Base-by-base conservation (phyloP, 2,113 vertebrate species). In the Callipepla squamata region DNA sequence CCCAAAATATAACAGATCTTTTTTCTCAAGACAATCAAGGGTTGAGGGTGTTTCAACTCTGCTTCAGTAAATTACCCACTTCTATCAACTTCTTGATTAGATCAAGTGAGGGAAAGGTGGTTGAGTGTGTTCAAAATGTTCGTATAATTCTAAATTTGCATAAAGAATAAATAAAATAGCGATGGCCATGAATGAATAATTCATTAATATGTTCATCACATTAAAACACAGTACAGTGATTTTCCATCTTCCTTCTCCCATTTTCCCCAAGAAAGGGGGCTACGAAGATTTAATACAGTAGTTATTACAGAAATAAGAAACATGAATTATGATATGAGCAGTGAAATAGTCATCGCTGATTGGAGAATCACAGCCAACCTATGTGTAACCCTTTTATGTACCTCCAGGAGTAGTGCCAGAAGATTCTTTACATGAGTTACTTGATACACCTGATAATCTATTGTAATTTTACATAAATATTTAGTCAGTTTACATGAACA, bases 111-210 rank as follows among this genome's bases (percentile, higher is more conserved):
- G 14, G 5, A 92, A 87, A 92, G 85, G 21, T 45, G 30, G 42
- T 53, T 94, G 65, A 65, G n/a, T 80, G 77, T 34, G 19, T 68
- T 91, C n/a, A 72, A 94, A 87, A 86, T 30, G 67, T 51, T 80
- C 9, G 53, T 34, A 32, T 28, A 75, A 72, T 36, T 85, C 55
- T 76, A 87, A 85, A 89, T 79, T 85, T 87, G 68, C 25, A 22
- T 58, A 90, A 81, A 50, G 26, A 80, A 92, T 47, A 94, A 92
- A 78, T 53, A 93, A 70, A 26, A 70, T 7, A 86, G 48, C 18
- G 68, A 12, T 67, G 11, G 15, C 47, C 20, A 63, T 59, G 38
- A 66, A 86, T 81, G 8, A 90, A 87, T 82, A 81, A 68, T 84
- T 66, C 28, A 48, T 85, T 57, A 53, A n/a, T 53, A 34, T 20